Base-by-base conservation (phyloP, 2,888 invertebrate genomes). In the Temnothorax rugatulus region DNA sequence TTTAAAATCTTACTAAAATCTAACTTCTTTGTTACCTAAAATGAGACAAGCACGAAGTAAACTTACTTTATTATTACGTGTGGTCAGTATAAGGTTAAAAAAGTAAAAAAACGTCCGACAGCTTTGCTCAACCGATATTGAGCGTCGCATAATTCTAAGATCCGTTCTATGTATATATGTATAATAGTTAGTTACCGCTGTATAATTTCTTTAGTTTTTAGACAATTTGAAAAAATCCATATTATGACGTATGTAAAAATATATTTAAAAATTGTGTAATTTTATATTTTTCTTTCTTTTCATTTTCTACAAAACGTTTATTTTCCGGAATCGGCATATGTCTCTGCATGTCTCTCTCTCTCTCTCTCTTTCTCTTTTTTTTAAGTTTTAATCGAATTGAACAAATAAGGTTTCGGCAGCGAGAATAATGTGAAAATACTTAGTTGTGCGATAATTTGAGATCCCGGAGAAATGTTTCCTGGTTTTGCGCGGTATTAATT, bases 281-380 rank as follows among this genome's bases (percentile, higher is more conserved):
- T 61, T 73, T 59, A 73, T 34, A 66, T 77, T 77, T 76, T 79
- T 54, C 59, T 52, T 64, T 64, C 44, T 69, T 79, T 76, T 81
- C 71, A 84, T 79, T 79, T 83, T 84, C 81, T 88, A 88, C 74
- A 88, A 88, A 88, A 88, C 69, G 54, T 68, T 64, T 38, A 44
- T 57, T 44, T 88, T 74, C 63, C 64, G 52, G 47, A 54, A 66
- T 79, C 57, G 0, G 25, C n/a, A 41, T 44, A 41, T 15, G 5
- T 47, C 15, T 47, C 15, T 44, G 47, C 15, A 13, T 66, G 7
- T 66, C 18, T 52, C 34, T 44, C 1, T 59, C 18, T 59, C 59
- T 74, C 44, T 47, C 21, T 59, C 29, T 73, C 41, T 74, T n/a
- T 61, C 18, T 71, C 15, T 15, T 41, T 41, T 18, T 59, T 66